Evolutionary conservation across 1,140 invertebrate genomes (phyloP), one percentile per base, ranked within the genome.

Genomic region (Penaeus indicus): DNA sequence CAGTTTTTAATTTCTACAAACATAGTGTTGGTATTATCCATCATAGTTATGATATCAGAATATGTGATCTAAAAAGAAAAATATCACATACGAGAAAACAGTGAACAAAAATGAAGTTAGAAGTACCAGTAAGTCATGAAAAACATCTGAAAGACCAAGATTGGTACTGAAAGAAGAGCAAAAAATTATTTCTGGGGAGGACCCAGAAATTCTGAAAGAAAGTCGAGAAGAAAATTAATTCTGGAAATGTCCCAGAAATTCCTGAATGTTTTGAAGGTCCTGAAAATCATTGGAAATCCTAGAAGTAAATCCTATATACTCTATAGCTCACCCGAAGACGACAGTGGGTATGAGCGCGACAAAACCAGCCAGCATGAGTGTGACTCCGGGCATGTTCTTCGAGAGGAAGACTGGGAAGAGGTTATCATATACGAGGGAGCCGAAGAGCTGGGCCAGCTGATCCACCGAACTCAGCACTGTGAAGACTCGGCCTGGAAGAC

Each of bases 401-500:
- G 27, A 32, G 3, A 75, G 18, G 72, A 75, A 75, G 25, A 75
- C 72, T 16, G 72, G 42, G 25, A 75, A 75, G 7, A 75, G 27
- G n/a, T 75, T 75, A n/a, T 75, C 72, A 21, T n/a, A 75, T 10
- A 27, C 42, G 7, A 75, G n/a, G n/a, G 72, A 27, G 0, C 72
- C 72, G 27, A 75, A 38, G 21, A 75, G 25, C 8, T 32, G 72
- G 0, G 72, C 72, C 72, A 75, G 72, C 25, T 75, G 72, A 25
- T 75, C 72, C 25, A 75, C 72, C 25, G 72, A 75, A 19, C 27
- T 32, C 25, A 75, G 72, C 7, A 75, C 72, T 13, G 72, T 75
- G n/a, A 75, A 75, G 72, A 75, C 72, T 75, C 72, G 72, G 25
- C 72, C 72, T 75, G n/a, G 69, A 32, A 38, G 42, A 32, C 72